Evolutionary conservation across 2,113 vertebrate genomes (phyloP).

Genomic region (Hyla sarda): DNA sequence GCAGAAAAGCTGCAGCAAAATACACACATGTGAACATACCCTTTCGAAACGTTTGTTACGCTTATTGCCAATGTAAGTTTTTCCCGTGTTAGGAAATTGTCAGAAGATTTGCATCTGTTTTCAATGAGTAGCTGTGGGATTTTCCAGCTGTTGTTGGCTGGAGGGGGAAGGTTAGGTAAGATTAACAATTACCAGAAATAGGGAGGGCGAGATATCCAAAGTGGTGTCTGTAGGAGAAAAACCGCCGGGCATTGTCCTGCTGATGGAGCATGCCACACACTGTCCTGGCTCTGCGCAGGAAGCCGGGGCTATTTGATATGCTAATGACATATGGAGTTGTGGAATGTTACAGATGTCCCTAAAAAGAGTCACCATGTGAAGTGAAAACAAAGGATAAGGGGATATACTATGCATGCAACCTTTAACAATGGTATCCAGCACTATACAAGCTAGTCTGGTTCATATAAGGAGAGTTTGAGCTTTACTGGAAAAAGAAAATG

Average conservation of each 20-base stretch:
- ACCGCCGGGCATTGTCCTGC: constrained; percentile 15
- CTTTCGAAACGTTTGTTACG: not conserved
- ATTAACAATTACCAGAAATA: constrained; percentile 16
- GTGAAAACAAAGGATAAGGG: constrained; percentile 5
- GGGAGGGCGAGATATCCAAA: not conserved
- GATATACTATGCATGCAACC: not conserved
- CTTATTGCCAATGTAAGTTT: not conserved
- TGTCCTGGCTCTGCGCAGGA: constrained; percentile 6
- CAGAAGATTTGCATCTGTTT: not conserved
- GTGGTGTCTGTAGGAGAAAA: not conserved
- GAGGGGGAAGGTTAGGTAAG: not conserved
- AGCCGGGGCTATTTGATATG: constrained; percentile 25
- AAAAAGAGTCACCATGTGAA: constrained; percentile 12
- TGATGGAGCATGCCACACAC: not conserved
- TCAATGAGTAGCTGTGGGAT: not conserved
- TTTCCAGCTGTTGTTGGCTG: not conserved
- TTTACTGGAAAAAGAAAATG: not conserved
- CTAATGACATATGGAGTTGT: constrained; percentile 5
- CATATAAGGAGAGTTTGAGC: not conserved
- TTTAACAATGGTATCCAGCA: not conserved
- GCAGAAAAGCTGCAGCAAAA: no score
- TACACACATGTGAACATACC: no score
- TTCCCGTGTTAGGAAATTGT: not conserved
- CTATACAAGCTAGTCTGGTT: not conserved
- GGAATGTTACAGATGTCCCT: constrained; percentile 47